phyloP scores from a whole-genome alignment of 2,797 vertebrate genomes.

The Diglossa cyanea region DNA sequence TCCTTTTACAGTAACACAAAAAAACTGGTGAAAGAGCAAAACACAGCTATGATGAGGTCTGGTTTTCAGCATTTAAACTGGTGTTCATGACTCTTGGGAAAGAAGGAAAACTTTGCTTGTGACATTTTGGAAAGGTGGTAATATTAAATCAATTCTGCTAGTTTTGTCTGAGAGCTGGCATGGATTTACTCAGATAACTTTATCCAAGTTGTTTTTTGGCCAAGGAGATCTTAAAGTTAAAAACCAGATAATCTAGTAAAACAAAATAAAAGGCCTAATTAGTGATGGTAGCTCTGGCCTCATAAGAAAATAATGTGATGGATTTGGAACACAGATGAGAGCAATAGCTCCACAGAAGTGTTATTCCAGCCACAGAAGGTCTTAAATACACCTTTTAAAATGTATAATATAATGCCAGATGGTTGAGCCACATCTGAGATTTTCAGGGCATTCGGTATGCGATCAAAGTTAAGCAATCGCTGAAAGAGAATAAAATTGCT shows the following conservation, averaged over 20 bases:
- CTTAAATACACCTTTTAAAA: conserved; percentile 61
- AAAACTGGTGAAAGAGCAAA: background rate
- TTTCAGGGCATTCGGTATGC: background rate
- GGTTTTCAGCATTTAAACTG: background rate
- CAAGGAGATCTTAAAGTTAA: conserved; percentile 39
- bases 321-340: conserved; percentile 63
- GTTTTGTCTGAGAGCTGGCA: background rate
- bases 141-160: background rate
- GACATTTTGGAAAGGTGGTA: background rate
- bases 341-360: conserved; percentile 14
- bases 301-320: conserved; percentile 56
- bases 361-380: conserved; percentile 57
- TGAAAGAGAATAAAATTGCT: background rate
- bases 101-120: background rate
- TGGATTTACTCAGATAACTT: conserved; percentile 12
- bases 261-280: conserved; percentile 63
- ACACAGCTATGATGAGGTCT: background rate
- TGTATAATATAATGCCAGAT: conserved; percentile 33
- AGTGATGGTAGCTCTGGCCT: conserved; percentile 39
- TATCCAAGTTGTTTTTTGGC: background rate
- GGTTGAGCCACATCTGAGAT: conserved; percentile 40
- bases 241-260: conserved; percentile 66
- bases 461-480: conserved; percentile 37
- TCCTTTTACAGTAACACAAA: background rate
- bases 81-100: background rate